phyloP scores from a whole-genome alignment of 2,113 vertebrate genomes.

The Apodemus sylvaticus region DNA sequence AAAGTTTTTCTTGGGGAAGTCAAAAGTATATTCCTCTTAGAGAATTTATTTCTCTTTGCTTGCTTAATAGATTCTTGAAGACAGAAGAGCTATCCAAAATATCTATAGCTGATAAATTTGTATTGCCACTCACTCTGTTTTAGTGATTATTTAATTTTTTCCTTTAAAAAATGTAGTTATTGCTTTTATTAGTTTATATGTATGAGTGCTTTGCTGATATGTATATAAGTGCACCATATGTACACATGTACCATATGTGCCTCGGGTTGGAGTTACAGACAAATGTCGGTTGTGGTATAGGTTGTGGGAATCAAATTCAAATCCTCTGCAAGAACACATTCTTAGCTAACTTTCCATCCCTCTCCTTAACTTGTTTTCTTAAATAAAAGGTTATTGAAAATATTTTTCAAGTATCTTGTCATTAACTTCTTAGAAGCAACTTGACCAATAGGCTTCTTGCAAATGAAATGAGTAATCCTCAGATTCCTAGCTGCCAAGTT shows the following conservation, averaged over 20 bases:
- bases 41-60: not conserved
- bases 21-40: not conserved
- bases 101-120: constrained; percentile 3
- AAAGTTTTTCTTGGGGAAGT: constrained; percentile 44
- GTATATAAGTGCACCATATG: no score
- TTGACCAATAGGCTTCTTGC: not conserved
- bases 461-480: not conserved
- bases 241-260: not conserved
- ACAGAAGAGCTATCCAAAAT: not conserved
- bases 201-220: not conserved
- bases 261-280: not conserved
- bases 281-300: no score
- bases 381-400: not conserved
- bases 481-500: not conserved
- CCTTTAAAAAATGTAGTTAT: not conserved
- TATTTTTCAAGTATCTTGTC: not conserved
- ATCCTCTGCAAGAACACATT: not conserved
- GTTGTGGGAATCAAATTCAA: not conserved
- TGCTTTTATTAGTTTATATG: not conserved
- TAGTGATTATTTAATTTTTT: not conserved
- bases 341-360: not conserved
- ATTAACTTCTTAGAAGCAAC: not conserved
- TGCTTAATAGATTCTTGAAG: not conserved
- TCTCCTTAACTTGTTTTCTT: not conserved
- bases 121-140: not conserved